A percentile compares a stretch with the other conserved stretches of the same genome.
Evolutionary conservation across 1,140 invertebrate species (phyloP).

Genomic region (Bradysia coprophila): DNA sequence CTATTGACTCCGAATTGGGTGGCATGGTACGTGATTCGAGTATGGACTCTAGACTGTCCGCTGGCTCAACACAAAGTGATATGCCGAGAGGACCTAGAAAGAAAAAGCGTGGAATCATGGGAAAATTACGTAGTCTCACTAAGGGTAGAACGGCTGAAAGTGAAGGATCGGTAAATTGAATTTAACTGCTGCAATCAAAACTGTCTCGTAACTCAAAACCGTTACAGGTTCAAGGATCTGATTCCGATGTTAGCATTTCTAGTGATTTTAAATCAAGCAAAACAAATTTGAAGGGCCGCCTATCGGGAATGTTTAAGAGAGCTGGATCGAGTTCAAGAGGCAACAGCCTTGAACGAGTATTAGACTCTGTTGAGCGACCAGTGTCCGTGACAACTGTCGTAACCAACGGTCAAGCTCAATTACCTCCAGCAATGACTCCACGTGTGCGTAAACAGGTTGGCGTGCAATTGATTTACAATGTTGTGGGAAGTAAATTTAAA

Average conservation of each 20-base stretch:
- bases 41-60: conserved; percentile 45
- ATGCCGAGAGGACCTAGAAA: conserved; percentile 52
- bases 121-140: conserved; percentile 71
- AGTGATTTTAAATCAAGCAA: conserved; percentile 42
- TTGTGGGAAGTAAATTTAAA: background rate
- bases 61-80: conserved; percentile 69
- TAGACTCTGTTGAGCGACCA: conserved; percentile 12
- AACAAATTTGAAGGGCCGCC: conserved; percentile 50
- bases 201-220: background rate
- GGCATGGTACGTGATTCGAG: conserved; percentile 22
- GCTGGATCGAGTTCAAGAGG: conserved; percentile 19
- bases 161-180: conserved; percentile 18
- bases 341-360: conserved; percentile 15
- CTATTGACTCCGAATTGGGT: conserved; percentile 40
- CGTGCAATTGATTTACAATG: too few relatives aligned
- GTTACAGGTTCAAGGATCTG: conserved; percentile 41
- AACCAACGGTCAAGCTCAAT: background rate
- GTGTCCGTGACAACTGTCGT: conserved; percentile 17
- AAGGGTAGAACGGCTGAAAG: conserved; percentile 34
- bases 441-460: background rate
- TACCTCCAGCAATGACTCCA: background rate
- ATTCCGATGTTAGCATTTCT: conserved; percentile 54
- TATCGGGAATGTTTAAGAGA: conserved; percentile 67
- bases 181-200: background rate
- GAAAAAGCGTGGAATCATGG: conserved; percentile 64